Base-by-base conservation (phyloP, 2,888 invertebrate genomes). In the Horisme vitalbata region DNA sequence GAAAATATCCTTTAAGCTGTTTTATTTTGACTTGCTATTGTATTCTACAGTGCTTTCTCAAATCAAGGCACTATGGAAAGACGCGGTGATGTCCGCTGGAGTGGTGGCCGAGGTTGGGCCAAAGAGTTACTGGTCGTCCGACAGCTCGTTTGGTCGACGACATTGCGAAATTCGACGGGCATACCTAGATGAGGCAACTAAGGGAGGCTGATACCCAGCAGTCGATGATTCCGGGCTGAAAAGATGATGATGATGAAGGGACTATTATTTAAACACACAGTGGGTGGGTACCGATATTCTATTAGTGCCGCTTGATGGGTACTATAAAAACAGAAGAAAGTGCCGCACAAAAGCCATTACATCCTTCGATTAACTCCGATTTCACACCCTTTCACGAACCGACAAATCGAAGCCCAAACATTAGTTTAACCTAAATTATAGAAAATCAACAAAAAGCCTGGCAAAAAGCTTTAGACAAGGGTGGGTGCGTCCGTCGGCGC, bases 331-430 rank as follows among this genome's bases (percentile, higher is more conserved):
- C 66, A 66, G 61, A 74, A 74, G 72, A 80, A 83, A 83, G 71
- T 86, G 75, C 79, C 83, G 80, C 79, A 78, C 83, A 83, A 86
- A 83, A 81, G 78, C 78, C 73, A 80, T 85, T 83, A 76, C 79
- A 80, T 80, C 79, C 78, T 80, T 74, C 82, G 83, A 89, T 89
- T 89, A 89, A 83, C 74, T 85, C 56, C 81, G 74, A 89, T 89
- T 89, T 89, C 89, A 89, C 89, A 87, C 86, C 75, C 82, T 83
- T 86, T 88, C 85, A 89, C 82, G 89, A 89, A 88, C 89, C 89
- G 86, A 84, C 81, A 87, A 89, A 89, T 89, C 84, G 85, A 82
- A 88, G 81, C 75, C 83, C 89, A 89, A 89, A 89, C 89, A 89
- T 87, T 88, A 85, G 88, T 85, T 88, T 88, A 84, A 79, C 83